phyloP scores from a whole-genome alignment of 2,888 invertebrate genomes.

The Deilephila porcellus region DNA sequence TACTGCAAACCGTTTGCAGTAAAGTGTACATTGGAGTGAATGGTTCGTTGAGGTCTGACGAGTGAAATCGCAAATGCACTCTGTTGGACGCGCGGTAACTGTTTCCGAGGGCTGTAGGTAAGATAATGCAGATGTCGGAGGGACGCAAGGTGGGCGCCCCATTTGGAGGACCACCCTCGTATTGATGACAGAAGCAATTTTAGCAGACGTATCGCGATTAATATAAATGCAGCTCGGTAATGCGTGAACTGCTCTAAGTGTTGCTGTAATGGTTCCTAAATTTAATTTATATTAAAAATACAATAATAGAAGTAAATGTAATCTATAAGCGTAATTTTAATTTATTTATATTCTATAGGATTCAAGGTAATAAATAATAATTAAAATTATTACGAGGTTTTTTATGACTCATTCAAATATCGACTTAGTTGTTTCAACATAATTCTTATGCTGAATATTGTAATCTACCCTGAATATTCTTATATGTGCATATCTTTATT shows the following conservation, averaged over 20 bases:
- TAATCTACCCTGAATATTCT: background rate
- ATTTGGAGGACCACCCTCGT: slow-evolving; percentile 50
- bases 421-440: too few relatives aligned
- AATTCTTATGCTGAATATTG: too few relatives aligned
- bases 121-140: slow-evolving; percentile 80
- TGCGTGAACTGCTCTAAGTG: slow-evolving; percentile 25
- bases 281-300: background rate
- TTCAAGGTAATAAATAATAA: too few relatives aligned
- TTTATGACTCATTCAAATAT: too few relatives aligned
- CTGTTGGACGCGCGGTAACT: slow-evolving; percentile 77
- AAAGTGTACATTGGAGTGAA: slow-evolving; percentile 48
- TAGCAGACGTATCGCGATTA: slow-evolving; percentile 73
- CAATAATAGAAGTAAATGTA: background rate
- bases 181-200: slow-evolving; percentile 79
- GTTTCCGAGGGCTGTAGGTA: slow-evolving; percentile 77
- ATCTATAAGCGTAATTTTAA: background rate
- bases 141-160: slow-evolving; percentile 52
- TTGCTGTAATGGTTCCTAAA: slow-evolving; percentile 19
- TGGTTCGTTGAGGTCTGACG: slow-evolving; percentile 61
- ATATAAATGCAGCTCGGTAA: slow-evolving; percentile 67
- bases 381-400: too few relatives aligned
- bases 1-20: slow-evolving; percentile 34
- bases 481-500: background rate
- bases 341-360: too few relatives aligned
- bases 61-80: slow-evolving; percentile 76